phyloP scores from a whole-genome alignment of 2,797 vertebrate species.

The Jordanella pulchra region DNA sequence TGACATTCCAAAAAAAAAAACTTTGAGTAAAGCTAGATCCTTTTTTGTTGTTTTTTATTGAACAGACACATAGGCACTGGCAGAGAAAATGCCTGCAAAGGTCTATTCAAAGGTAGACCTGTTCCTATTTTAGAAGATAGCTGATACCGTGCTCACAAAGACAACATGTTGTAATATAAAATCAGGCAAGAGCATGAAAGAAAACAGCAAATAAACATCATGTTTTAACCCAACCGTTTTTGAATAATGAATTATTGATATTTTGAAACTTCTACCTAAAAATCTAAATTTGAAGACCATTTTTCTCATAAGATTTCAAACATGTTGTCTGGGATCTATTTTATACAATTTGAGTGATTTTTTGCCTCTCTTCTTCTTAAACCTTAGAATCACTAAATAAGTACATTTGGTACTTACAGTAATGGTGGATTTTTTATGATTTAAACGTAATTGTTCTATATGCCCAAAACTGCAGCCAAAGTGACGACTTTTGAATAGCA shows the following conservation, averaged over 20 bases:
- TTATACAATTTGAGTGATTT: background rate
- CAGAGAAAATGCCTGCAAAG: background rate
- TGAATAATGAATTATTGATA: background rate
- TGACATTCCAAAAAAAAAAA: background rate
- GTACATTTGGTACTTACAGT: background rate
- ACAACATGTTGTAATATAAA: background rate
- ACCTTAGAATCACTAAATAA: no score
- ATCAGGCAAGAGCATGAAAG: background rate
- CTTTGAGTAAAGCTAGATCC: background rate
- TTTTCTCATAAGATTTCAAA: background rate
- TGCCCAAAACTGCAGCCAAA: conserved; percentile 16
- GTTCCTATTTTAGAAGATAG: background rate
- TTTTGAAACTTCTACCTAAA: background rate
- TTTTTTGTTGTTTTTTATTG: background rate
- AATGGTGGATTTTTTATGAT: background rate
- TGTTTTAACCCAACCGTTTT: no score
- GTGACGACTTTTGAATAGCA: conserved; percentile 59
- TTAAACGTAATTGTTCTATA: background rate
- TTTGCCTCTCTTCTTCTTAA: background rate
- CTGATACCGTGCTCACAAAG: background rate
- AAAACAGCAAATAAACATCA: background rate
- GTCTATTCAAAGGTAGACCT: background rate
- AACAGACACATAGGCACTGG: no score
- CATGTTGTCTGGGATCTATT: background rate
- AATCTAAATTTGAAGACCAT: background rate